Evolutionary conservation across 1,140 invertebrate species (phyloP), one percentile per base, ranked within the genome.

Genomic region (Scylla paramamosain): DNA sequence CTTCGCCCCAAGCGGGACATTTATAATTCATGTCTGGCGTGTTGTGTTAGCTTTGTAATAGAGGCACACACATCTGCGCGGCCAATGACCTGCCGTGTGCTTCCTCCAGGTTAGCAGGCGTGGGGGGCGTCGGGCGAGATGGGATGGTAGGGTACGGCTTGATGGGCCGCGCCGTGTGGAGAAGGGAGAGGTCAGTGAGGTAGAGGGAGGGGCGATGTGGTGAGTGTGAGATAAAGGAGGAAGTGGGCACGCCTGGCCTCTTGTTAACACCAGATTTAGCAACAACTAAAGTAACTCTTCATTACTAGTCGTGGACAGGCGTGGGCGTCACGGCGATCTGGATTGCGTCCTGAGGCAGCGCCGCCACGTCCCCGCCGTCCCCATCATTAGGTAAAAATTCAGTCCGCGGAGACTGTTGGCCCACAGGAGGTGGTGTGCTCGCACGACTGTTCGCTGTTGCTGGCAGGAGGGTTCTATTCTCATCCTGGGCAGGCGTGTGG

Each of bases 221-320:
- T 25, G 67, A n/a, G 67, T 25, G 67, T 2, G 67, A n/a, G 67
- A 77, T 20, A 77, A 77, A 77, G 67, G n/a, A 77, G 67, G 67
- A 77, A 77, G 67, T 77, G 67, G 67, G 8, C 67, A 77, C 67
- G 67, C n/a, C 67, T 77, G 67, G 67, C 67, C 67, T 7, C 20
- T 77, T 77, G 67, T 77, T 77, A 20, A 77, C 67, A 77, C 67
- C 67, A n/a, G 67, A 77, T 77, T 77, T 77, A 77, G 67, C 67
- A 77, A 59, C 52, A 59, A 77, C 67, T n/a, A n/a, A 77, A n/a
- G 67, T 77, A n/a, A 77, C 20, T 6, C 59, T 77, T 77, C 67
- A 77, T 77, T 77, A 77, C 52, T 20, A 59, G 52, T 14, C 10
- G 52, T 4, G 67, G 20, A n/a, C 67, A n/a, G 16, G 67, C n/a